Conservation (phyloP, 2,888 invertebrate species). For the Dryobota labecula region DNA sequence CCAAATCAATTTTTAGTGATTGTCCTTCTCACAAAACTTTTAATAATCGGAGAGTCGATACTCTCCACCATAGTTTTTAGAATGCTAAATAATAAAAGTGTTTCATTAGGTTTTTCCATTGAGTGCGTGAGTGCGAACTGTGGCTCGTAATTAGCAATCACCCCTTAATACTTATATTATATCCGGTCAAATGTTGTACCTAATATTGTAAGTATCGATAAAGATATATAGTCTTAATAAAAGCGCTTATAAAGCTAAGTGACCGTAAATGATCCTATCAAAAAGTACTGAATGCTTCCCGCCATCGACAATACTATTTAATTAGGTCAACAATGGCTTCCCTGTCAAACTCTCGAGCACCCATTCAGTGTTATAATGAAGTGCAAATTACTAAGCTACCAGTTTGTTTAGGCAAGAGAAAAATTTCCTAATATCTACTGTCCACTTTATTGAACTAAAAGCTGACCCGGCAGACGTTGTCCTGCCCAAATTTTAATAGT, state of each 20-base stretch:
- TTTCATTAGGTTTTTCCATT: neutral
- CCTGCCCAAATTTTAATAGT: too few relatives aligned
- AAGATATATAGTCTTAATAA: neutral
- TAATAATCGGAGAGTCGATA: too few relatives aligned
- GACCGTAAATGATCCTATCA: neutral
- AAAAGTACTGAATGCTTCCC: constrained; percentile 8
- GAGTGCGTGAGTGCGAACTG: neutral
- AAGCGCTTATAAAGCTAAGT: constrained; percentile 5
- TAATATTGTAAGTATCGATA: neutral
- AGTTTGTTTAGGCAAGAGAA: constrained; percentile 17
- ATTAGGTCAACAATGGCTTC: constrained; percentile 43
- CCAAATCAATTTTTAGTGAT: too few relatives aligned
- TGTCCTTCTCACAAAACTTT: too few relatives aligned
- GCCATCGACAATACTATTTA: constrained; percentile 44
- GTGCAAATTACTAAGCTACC: constrained; percentile 43
- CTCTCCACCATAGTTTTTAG: too few relatives aligned
- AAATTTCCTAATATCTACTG: constrained; percentile 2
- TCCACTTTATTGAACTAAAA: constrained; percentile 7
- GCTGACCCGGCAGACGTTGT: too few relatives aligned
- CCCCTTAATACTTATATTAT: neutral
- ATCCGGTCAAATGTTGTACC: too few relatives aligned
- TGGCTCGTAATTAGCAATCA: neutral
- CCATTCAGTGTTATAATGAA: constrained; percentile 48
- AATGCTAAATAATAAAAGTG: too few relatives aligned
- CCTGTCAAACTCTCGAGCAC: constrained; percentile 28